Base-by-base conservation (phyloP, 2,113 vertebrate genomes). In the Danionella cerebrum region DNA sequence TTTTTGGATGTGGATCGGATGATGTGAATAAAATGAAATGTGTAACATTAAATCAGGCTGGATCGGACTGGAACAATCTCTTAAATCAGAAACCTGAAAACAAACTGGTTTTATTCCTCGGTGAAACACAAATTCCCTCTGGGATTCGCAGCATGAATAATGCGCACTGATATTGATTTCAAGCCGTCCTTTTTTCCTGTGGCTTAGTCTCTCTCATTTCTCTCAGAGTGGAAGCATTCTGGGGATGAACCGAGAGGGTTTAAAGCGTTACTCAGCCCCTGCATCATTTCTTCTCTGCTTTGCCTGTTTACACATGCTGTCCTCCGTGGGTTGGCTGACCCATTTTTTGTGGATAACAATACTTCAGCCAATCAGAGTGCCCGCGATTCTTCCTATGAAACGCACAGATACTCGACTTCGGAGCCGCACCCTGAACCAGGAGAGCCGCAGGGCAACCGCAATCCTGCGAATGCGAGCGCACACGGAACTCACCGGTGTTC, bases 141-240 rank as follows among this genome's bases (percentile, higher is more conserved):
- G 88, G 89, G 84, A 87, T 87, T 85, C 69, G 74, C 80, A 81
- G 78, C 84, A 84, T 90, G 88, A 91, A 91, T 91, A 90, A 96
- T 95, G 92, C 89, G 91, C 84, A 90, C 87, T 88, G 84, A 82
- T 91, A 94, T 95, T 90, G 92, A 94, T 95, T 93, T 90, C 82
- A 81, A 69, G 82, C 81, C 71, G 31, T 71, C 69, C 42, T 85
- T 84, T 87, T 84, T 87, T 84, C 80, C 70, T 50, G 59, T 75
- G 80, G n/a, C n/a, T n/a, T n/a, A n/a, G n/a, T 87, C 89, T 31
- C 84, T 82, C 85, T 86, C 87, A 79, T 84, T 82, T 81, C 74
- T 80, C 76, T 63, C 59, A 27, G 78, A 78, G 67, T 67, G 74
- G 65, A 63, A 66, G 54, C 58, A 58, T 58, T 48, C 16, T 68